phyloP scores from a whole-genome alignment of 35 echinoderm and acorn worm genomes.

The Apostichopus parvimensis region DNA sequence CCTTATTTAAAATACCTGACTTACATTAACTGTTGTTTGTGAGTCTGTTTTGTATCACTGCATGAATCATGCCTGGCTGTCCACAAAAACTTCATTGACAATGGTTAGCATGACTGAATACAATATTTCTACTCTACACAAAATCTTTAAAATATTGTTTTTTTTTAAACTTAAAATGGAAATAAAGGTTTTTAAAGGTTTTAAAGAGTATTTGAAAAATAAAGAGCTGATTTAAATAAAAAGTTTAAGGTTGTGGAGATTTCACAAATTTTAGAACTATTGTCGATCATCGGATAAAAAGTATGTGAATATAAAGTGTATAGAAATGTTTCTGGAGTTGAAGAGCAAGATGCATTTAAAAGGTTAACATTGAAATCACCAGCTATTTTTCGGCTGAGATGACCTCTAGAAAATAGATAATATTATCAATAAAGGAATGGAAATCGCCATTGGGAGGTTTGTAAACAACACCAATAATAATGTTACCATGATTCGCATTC shows the following conservation, averaged over 20 bases:
- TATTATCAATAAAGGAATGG: background rate
- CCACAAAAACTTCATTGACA: too few relatives aligned
- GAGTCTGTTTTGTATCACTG: too few relatives aligned
- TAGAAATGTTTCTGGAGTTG: background rate
- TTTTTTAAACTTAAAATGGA: too few relatives aligned
- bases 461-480: background rate
- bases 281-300: background rate
- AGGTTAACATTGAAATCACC: background rate
- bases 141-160: too few relatives aligned
- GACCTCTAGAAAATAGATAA: background rate
- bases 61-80: too few relatives aligned
- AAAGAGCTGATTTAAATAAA: too few relatives aligned
- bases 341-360: background rate
- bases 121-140: too few relatives aligned
- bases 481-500: background rate
- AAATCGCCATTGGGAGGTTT: background rate
- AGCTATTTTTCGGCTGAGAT: background rate
- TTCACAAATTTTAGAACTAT: background rate
- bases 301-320: background rate
- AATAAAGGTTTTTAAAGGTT: too few relatives aligned
- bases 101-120: too few relatives aligned
- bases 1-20: too few relatives aligned
- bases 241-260: background rate
- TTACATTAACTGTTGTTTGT: too few relatives aligned
- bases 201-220: too few relatives aligned